phyloP scores from a whole-genome alignment of 2,888 invertebrate species.

The Tineola bisselliella region DNA sequence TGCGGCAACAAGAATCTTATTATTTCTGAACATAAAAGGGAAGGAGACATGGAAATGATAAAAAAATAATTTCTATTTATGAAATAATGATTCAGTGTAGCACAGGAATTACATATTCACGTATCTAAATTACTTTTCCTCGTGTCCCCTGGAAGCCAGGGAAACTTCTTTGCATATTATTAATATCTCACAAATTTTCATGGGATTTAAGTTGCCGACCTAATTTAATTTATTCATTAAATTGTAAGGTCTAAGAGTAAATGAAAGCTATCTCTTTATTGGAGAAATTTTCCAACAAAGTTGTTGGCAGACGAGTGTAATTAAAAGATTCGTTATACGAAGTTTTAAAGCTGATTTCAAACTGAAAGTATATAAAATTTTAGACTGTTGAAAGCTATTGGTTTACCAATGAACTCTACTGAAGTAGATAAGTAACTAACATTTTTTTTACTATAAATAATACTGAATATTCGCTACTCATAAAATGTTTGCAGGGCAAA shows the following conservation, averaged over 20 bases:
- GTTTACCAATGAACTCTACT: neutral
- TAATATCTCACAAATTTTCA: constrained; percentile 1
- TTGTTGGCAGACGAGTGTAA: constrained; percentile 35
- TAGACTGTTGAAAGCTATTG: neutral
- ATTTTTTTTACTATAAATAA: neutral
- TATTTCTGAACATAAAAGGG: neutral
- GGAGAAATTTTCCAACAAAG: constrained; percentile 26
- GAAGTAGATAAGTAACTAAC: neutral
- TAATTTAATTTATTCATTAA: constrained; percentile 10
- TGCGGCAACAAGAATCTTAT: neutral
- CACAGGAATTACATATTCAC: neutral
- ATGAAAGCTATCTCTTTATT: constrained; percentile 16
- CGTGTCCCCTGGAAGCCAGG: neutral
- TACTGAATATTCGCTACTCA: too few species aligned
- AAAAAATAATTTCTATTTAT: neutral
- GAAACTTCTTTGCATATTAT: neutral
- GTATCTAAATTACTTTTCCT: neutral
- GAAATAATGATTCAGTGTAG: neutral
- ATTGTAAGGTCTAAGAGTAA: constrained; percentile 9
- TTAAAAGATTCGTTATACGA: constrained; percentile 39
- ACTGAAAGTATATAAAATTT: constrained; percentile 1
- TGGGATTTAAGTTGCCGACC: neutral
- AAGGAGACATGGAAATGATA: neutral
- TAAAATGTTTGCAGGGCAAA: too few species aligned
- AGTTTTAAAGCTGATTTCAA: constrained; percentile 32